These are phyloP conservation scores for Artibeus jamaicensis DNA, from an alignment of 2,797 vertebrate genomes.

Conservation along the genomic window DNA sequence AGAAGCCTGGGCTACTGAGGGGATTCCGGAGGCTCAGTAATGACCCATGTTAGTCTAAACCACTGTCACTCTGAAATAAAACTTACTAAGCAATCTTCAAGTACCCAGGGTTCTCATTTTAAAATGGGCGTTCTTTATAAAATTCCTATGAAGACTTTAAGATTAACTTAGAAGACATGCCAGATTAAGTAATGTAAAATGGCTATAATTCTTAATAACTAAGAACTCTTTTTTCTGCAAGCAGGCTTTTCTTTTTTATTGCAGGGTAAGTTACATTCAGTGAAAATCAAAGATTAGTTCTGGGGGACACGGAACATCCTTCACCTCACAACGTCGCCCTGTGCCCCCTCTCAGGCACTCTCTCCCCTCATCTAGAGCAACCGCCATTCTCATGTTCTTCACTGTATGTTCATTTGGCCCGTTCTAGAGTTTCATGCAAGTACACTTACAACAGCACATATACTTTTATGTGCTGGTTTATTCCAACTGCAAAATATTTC, in stretches of 20 bases:
- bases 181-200: background rate
- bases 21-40: background rate
- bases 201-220: background rate
- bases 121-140: background rate
- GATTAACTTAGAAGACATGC: background rate
- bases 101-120: background rate
- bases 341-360: background rate
- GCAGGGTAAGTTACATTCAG: background rate
- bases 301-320: background rate
- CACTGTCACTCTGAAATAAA: conserved; percentile 13
- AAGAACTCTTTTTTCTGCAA: background rate
- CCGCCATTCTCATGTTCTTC: background rate
- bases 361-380: background rate
- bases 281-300: background rate
- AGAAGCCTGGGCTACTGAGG: background rate
- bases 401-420: background rate
- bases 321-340: background rate
- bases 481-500: background rate
- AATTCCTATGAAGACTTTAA: background rate
- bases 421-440: background rate
- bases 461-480: background rate
- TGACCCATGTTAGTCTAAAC: background rate
- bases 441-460: background rate
- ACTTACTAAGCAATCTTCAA: background rate
- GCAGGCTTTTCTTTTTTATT: background rate